A percentile compares a stretch with the other conserved stretches of the same genome.
phyloP scores from a whole-genome alignment of 2,113 vertebrate genomes.

The Eurypyga helias region DNA sequence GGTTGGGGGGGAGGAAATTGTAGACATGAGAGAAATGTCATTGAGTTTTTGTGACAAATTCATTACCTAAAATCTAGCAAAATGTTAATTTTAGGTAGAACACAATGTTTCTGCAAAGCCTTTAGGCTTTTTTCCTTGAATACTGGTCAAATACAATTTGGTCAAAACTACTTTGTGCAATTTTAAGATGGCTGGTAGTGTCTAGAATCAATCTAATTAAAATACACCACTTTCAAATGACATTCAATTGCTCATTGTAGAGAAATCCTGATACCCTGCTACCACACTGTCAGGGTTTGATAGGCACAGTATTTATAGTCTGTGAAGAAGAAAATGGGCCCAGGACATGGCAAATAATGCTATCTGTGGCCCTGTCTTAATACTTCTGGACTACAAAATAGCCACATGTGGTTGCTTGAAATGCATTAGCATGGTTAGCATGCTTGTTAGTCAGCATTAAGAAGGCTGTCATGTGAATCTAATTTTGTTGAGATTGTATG shows the following conservation, averaged over 20 bases:
- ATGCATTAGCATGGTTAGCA: constrained; percentile 23
- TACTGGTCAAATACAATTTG: background rate
- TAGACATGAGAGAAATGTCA: background rate
- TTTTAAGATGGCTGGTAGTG: background rate
- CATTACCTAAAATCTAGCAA: background rate
- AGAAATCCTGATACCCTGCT: background rate
- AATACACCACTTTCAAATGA: background rate
- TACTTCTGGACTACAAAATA: constrained; percentile 18
- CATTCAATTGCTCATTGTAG: background rate
- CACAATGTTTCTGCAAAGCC: background rate
- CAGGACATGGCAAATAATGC: background rate
- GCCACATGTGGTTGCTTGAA: background rate
- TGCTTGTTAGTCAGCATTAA: constrained; percentile 55
- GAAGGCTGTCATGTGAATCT: constrained; percentile 42
- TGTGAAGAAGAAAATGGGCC: constrained; percentile 23
- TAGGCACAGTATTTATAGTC: background rate
- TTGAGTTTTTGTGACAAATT: background rate
- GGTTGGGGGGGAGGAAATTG: too few species aligned
- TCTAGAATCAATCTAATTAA: background rate
- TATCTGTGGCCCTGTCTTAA: background rate
- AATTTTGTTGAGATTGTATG: constrained; percentile 41
- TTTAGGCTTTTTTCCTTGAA: background rate
- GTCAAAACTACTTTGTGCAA: background rate
- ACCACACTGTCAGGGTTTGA: background rate
- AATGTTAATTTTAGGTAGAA: background rate